Conservation (phyloP, 1,140 invertebrate species). For the Heterodera carotae region DNA sequence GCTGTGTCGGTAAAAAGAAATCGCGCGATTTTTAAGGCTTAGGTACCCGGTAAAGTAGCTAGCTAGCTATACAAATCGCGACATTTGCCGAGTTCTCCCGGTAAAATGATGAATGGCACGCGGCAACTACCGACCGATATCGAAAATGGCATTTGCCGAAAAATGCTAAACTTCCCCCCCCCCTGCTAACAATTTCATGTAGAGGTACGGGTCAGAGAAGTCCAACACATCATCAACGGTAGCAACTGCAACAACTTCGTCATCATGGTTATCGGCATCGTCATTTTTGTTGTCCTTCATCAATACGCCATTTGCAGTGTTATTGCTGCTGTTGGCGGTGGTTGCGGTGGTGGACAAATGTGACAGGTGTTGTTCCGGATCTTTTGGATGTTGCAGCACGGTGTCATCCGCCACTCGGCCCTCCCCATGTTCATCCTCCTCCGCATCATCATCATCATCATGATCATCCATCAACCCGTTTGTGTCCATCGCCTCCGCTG, state of each 20-base stretch:
- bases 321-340: neutral
- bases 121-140: too few species aligned
- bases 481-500: neutral
- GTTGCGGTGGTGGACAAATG: neutral
- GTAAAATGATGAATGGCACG: too few species aligned
- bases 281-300: too few species aligned
- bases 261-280: neutral
- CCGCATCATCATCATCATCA: neutral
- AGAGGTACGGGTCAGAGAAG: neutral
- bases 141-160: too few species aligned
- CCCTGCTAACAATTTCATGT: neutral
- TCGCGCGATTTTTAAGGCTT: too few species aligned
- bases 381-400: neutral
- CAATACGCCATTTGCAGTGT: too few species aligned
- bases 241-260: neutral
- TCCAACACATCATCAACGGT: neutral
- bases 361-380: neutral
- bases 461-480: conserved; percentile 17
- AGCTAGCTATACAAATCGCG: too few species aligned
- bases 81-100: too few species aligned
- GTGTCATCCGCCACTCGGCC: neutral
- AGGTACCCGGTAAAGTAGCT: too few species aligned
- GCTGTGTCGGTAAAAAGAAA: too few species aligned
- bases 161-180: too few species aligned
- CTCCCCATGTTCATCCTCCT: neutral